Evolutionary conservation across 2,888 invertebrate genomes (phyloP).

Genomic region (Ophion slaviceki): DNA sequence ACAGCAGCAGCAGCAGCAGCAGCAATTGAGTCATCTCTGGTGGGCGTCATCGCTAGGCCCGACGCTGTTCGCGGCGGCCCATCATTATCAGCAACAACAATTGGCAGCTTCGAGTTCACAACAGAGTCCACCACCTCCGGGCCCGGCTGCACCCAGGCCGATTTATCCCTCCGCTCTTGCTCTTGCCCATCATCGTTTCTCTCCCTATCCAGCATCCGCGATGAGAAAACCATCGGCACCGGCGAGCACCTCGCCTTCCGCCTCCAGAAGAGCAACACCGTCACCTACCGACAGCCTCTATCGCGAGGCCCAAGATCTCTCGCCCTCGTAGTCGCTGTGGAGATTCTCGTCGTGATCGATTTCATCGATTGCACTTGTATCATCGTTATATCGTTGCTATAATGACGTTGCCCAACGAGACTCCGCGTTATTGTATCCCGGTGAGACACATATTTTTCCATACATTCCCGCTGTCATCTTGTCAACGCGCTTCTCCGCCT

Average conservation of each 20-base stretch:
- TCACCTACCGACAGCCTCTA: constrained; percentile 82
- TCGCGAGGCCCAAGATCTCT: constrained; percentile 81
- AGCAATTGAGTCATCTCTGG: constrained; percentile 79
- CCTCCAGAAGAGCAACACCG: constrained; percentile 79
- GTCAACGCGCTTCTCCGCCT: constrained; percentile 1
- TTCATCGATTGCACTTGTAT: not conserved
- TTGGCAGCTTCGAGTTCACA: constrained; percentile 84
- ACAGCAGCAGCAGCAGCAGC: constrained; percentile 74
- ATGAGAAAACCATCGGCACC: constrained; percentile 77
- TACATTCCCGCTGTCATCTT: constrained; percentile 59
- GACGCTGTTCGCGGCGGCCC: constrained; percentile 84
- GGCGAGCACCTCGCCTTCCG: constrained; percentile 78
- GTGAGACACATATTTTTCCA: constrained; percentile 57
- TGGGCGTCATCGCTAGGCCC: constrained; percentile 82
- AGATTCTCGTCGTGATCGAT: constrained; percentile 11
- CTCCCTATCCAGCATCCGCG: constrained; percentile 81
- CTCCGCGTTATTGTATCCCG: constrained; percentile 13
- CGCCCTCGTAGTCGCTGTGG: constrained; percentile 80
- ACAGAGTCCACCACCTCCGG: constrained; percentile 73
- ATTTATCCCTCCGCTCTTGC: constrained; percentile 80
- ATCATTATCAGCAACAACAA: constrained; percentile 86
- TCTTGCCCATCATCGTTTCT: constrained; percentile 82
- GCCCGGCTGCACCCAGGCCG: constrained; percentile 80
- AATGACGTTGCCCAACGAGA: not conserved
- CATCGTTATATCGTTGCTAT: constrained; percentile 23